Evolutionary conservation across 2,888 invertebrate species (phyloP).

Genomic region (Nephrotoma flavescens): DNA sequence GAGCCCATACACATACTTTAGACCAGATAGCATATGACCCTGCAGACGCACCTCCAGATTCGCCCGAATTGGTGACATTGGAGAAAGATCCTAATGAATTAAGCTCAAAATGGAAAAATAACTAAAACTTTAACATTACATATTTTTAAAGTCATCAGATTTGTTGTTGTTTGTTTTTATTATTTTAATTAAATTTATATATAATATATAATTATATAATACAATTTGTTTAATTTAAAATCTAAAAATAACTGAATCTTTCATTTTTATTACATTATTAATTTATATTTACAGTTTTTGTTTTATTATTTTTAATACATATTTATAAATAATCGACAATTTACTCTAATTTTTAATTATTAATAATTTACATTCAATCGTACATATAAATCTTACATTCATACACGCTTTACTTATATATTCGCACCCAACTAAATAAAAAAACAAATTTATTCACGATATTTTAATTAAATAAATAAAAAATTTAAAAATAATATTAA

Average conservation of each 20-base stretch:
- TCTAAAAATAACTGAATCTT: background rate
- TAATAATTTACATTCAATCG: background rate
- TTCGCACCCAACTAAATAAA: background rate
- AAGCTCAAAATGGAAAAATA: too few relatives aligned
- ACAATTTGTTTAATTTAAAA: background rate
- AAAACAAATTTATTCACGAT: background rate
- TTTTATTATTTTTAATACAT: background rate
- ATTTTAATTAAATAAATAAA: background rate
- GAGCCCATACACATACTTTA: too few relatives aligned
- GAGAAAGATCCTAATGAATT: too few relatives aligned
- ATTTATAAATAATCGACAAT: background rate
- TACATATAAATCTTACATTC: background rate
- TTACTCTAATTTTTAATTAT: background rate
- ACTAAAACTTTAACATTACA: background rate
- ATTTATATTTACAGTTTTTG: background rate
- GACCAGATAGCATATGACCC: too few relatives aligned
- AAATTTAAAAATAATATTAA: background rate
- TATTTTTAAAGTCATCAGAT: background rate
- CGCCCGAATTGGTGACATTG: too few relatives aligned
- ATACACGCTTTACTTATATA: background rate
- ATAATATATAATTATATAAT: background rate
- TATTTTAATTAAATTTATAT: background rate
- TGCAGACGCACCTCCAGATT: too few relatives aligned
- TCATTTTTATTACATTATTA: background rate
- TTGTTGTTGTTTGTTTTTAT: background rate